A percentile compares a stretch with the other conserved stretches of the same genome.
phyloP scores from a whole-genome alignment of 1,140 invertebrate species.

The Onthophagus taurus region DNA sequence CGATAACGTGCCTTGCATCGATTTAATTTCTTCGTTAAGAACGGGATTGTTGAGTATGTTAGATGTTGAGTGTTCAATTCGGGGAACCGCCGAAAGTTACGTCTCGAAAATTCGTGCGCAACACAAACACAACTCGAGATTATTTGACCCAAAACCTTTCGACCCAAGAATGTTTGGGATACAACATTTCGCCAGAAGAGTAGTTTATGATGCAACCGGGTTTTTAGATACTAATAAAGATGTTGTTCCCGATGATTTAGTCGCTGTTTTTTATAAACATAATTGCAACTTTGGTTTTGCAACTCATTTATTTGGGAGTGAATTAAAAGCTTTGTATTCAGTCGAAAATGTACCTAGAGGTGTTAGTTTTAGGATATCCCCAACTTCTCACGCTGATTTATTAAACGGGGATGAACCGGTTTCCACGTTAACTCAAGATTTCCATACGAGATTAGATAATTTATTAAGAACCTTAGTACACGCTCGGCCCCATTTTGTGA shows the following conservation, averaged over 20 bases:
- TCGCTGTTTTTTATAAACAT: constrained; percentile 87
- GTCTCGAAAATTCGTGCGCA: constrained; percentile 78
- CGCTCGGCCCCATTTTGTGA: constrained; percentile 86
- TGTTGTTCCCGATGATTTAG: constrained; percentile 82
- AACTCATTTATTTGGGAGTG: constrained; percentile 85
- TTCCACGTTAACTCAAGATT: constrained; percentile 88
- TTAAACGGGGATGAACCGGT: constrained; percentile 81
- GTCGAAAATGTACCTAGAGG: constrained; percentile 72
- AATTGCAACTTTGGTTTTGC: constrained; percentile 92
- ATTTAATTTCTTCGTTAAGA: constrained; percentile 85
- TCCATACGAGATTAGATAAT: constrained; percentile 87
- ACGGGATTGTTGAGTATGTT: constrained; percentile 85
- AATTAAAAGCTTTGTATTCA: constrained; percentile 78
- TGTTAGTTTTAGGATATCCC: constrained; percentile 79
- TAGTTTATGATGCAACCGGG: constrained; percentile 80
- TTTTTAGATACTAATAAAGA: constrained; percentile 90
- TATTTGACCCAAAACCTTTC: constrained; percentile 64
- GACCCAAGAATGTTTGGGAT: constrained; percentile 80
- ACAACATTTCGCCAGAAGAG: constrained; percentile 83
- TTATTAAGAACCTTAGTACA: constrained; percentile 82
- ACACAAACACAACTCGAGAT: constrained; percentile 65
- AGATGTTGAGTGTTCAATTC: constrained; percentile 84
- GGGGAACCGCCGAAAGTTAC: constrained; percentile 80
- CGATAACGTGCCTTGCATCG: constrained; percentile 92
- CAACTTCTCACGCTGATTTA: constrained; percentile 80